phyloP scores from a whole-genome alignment of 2,113 vertebrate genomes.

The Ptilorrhoa leucosticta region DNA sequence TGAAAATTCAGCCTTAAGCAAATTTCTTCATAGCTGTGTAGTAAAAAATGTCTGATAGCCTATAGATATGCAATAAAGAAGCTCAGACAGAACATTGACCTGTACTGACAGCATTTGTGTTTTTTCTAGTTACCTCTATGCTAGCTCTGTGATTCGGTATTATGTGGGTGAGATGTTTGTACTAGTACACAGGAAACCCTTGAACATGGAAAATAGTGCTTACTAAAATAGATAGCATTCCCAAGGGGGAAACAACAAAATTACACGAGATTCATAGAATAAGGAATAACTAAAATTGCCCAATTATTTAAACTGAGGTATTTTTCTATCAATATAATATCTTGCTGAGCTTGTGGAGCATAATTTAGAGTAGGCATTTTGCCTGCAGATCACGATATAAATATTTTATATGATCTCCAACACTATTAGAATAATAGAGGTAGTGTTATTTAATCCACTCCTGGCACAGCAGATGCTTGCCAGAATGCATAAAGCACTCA shows the following conservation, averaged over 20 bases:
- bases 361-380: slow-evolving; percentile 44
- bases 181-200: background rate
- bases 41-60: background rate
- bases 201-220: background rate
- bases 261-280: background rate
- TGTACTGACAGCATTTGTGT: background rate
- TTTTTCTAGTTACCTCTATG: background rate
- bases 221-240: background rate
- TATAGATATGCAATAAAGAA: background rate
- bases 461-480: slow-evolving; percentile 33
- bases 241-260: slow-evolving; percentile 4
- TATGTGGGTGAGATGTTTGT: background rate
- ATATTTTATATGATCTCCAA: slow-evolving; percentile 52
- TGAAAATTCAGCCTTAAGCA: background rate
- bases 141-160: background rate
- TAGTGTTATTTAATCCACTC: slow-evolving; percentile 50
- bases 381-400: slow-evolving; percentile 34
- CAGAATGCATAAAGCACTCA: slow-evolving; percentile 23
- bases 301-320: slow-evolving; percentile 45
- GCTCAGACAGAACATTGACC: background rate
- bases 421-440: slow-evolving; percentile 44
- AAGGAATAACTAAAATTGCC: slow-evolving; percentile 44
- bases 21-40: background rate
- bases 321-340: slow-evolving; percentile 45
- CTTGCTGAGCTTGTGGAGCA: slow-evolving; percentile 22